Base-by-base conservation (phyloP, 2,113 vertebrate genomes). In the Odontophorus gujanensis region DNA sequence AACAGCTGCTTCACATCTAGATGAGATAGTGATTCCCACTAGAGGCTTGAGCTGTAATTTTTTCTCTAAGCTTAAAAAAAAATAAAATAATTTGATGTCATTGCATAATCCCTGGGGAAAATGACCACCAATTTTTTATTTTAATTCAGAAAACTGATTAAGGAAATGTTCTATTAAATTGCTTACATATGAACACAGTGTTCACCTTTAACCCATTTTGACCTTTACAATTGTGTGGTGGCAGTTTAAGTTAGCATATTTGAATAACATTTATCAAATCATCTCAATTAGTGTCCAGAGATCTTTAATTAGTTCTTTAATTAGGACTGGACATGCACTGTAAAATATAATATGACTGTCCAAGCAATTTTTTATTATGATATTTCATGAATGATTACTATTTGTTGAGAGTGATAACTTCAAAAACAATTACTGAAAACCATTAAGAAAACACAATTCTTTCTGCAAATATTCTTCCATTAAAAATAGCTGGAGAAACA, bases 11-110 rank as follows among this genome's bases (percentile, higher is more conserved):
- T 62, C 40, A 71, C 9, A 10, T 18, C 20, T 25, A 51, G 20
- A 25, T 3, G n/a, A 72, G 30, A 45, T 13, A 12, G 16, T 1
- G 5, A 21, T 4, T 19, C 7, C n/a, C 11, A 7, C 1, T 0
- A 0, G 13, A 66, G 22, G 17, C 6, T 14, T 10, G 28, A 0
- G 0, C 3, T 1, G 0, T 5, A 65, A 20, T 17, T 45, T 57
- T 57, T 73, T 20, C 62, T 45, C 13, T 22, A 73, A 36, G 11
- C 26, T 87, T 16, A 1, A 0, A 24, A 24, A 3, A 14, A 82
- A 79, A 38, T 38, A 38, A 38, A 38, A 38, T 7, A 45, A 47
- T 8, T 28, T 19, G 13, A 9, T 72, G 55, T 47, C 36, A 26
- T 7, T 25, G n/a, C 47, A 62, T 5, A 1, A 1, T 14, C 21